A percentile compares a stretch with the other conserved stretches of the same genome.
Conservation (phyloP, 2,888 invertebrate species). For the Gryllus longicercus region DNA sequence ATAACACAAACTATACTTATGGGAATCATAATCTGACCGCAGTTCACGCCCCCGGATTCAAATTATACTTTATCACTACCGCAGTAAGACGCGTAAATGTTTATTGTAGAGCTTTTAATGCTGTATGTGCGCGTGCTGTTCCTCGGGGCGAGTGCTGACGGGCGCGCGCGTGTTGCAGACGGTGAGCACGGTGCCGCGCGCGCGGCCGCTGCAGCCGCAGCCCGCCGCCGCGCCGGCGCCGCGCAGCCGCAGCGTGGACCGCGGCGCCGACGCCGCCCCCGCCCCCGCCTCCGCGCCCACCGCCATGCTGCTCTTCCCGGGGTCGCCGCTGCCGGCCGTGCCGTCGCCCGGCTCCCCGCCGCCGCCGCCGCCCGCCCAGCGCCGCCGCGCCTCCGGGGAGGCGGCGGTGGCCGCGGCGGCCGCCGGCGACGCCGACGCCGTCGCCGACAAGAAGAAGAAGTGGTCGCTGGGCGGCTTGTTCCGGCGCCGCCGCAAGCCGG, state of each 20-base stretch:
- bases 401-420: neutral
- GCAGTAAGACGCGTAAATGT: too few relatives aligned
- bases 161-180: constrained; percentile 45
- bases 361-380: constrained; percentile 41
- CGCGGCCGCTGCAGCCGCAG: constrained; percentile 46
- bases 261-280: constrained; percentile 10
- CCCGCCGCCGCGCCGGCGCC: constrained; percentile 5
- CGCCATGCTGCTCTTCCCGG: neutral
- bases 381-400: neutral
- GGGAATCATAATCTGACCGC: too few relatives aligned
- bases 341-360: constrained; percentile 44
- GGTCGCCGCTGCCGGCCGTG: constrained; percentile 22
- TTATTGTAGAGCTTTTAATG: too few relatives aligned
- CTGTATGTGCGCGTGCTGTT: neutral
- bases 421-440: constrained; percentile 46
- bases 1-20: too few relatives aligned
- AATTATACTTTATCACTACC: too few relatives aligned
- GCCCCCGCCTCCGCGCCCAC: constrained; percentile 47
- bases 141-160: neutral
- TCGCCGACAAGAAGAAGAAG: constrained; percentile 64
- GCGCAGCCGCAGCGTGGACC: constrained; percentile 28
- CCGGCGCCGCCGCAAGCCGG: constrained; percentile 64
- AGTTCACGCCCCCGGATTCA: too few relatives aligned
- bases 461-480: constrained; percentile 81
- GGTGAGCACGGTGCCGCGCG: constrained; percentile 49